These are phyloP conservation scores for Drosophila acutilabella DNA, from an alignment of 2,888 invertebrate species.

Conservation along the genomic window DNA sequence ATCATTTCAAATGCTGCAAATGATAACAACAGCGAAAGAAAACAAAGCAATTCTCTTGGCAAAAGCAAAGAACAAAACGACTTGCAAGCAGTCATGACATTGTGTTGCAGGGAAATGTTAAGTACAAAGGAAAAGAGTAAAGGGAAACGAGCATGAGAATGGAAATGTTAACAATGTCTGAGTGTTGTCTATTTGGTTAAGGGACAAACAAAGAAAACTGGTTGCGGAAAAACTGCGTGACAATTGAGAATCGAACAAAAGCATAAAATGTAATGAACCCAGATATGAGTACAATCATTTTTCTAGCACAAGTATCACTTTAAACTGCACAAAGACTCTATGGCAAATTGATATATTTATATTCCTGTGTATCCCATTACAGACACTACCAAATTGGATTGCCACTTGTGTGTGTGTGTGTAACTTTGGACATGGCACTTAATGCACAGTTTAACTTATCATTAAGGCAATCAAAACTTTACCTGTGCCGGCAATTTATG, in stretches of 20 bases:
- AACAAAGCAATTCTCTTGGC: conserved; percentile 19
- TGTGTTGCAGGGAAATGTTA: conserved; percentile 40
- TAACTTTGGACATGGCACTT: conserved; percentile 38
- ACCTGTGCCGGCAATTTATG: conserved; percentile 76
- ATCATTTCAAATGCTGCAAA: conserved; percentile 82
- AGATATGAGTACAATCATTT: conserved; percentile 10
- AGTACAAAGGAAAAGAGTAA: background rate
- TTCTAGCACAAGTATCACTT: conserved; percentile 3
- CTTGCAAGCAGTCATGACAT: conserved; percentile 64
- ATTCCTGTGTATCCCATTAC: no score
- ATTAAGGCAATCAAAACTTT: conserved; percentile 76
- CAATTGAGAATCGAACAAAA: conserved; percentile 26
- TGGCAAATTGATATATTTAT: conserved; percentile 8
- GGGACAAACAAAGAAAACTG: conserved; percentile 15
- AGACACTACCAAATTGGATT: background rate
- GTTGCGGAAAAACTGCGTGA: conserved; percentile 4
- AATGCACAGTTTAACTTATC: conserved; percentile 71
- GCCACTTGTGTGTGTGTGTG: conserved; percentile 42
- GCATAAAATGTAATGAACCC: conserved; percentile 35
- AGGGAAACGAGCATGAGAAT: conserved; percentile 14
- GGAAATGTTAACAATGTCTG: conserved; percentile 23
- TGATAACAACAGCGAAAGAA: conserved; percentile 63
- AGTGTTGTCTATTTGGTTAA: conserved; percentile 19
- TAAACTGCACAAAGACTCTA: background rate
- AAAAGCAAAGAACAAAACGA: conserved; percentile 38